Evolutionary conservation across 2,113 vertebrate species (phyloP).

Genomic region (Indri indri): DNA sequence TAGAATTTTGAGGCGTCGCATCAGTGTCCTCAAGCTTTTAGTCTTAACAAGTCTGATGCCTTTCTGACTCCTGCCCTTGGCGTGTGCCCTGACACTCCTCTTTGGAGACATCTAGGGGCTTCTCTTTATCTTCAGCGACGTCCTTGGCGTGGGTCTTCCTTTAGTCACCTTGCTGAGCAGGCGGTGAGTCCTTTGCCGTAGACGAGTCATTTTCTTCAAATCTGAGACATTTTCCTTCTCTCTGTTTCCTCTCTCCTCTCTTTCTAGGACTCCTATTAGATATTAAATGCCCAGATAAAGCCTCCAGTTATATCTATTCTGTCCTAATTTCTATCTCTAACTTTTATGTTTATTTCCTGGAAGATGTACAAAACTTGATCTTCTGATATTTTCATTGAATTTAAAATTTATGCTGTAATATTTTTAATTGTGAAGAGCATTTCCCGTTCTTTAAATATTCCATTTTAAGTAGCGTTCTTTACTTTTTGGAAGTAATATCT

Average conservation of each 20-base stretch:
- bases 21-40: not conserved
- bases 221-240: not conserved
- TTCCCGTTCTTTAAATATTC: not conserved
- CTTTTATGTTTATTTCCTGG: not conserved
- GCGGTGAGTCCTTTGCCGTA: not conserved
- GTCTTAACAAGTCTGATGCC: not conserved
- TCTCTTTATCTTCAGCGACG: not conserved
- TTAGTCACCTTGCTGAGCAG: no score
- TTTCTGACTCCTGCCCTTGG: not conserved
- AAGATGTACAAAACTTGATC: not conserved
- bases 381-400: not conserved
- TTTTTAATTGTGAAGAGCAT: not conserved
- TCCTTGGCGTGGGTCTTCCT: not conserved
- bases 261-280: not conserved
- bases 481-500: not conserved
- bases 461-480: not conserved
- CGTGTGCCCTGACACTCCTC: not conserved
- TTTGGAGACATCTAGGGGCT: not conserved
- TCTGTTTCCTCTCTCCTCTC: not conserved
- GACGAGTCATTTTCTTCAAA: not conserved
- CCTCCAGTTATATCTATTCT: not conserved
- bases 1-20: not conserved
- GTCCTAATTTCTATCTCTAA: not conserved
- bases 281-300: not conserved
- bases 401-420: not conserved